phyloP scores from a whole-genome alignment of 1,140 invertebrate species.

The Mya arenaria region DNA sequence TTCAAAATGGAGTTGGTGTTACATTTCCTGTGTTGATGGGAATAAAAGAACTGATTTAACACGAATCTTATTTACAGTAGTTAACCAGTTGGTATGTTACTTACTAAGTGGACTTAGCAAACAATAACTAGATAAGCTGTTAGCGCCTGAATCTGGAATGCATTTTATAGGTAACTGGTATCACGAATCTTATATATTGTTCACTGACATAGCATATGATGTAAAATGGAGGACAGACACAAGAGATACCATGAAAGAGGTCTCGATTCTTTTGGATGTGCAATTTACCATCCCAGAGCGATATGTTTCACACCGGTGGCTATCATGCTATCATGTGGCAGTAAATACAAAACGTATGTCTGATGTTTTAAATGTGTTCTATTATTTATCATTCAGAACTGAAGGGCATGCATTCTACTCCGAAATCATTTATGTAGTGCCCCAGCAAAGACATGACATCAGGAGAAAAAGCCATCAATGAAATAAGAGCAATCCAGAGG shows the following conservation, averaged over 20 bases:
- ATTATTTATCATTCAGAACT: slow-evolving; percentile 44
- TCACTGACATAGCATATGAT: slow-evolving; percentile 56
- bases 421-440: background rate
- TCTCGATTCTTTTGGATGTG: slow-evolving; percentile 51
- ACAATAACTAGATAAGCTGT: too few relatives aligned
- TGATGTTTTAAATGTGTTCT: slow-evolving; percentile 55
- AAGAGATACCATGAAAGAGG: slow-evolving; percentile 31
- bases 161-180: too few relatives aligned
- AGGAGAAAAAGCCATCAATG: too few relatives aligned
- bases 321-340: slow-evolving; percentile 60
- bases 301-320: slow-evolving; percentile 56
- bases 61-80: too few relatives aligned
- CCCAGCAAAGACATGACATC: too few relatives aligned
- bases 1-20: too few relatives aligned
- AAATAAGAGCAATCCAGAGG: background rate
- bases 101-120: too few relatives aligned
- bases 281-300: slow-evolving; percentile 51
- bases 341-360: slow-evolving; percentile 26
- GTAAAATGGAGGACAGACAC: slow-evolving; percentile 63
- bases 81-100: too few relatives aligned
- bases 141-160: too few relatives aligned
- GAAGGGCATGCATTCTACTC: background rate
- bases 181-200: too few relatives aligned
- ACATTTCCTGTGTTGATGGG: too few relatives aligned
- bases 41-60: too few relatives aligned